Conservation (phyloP, 2,888 invertebrate species). For the Euphydryas editha region DNA sequence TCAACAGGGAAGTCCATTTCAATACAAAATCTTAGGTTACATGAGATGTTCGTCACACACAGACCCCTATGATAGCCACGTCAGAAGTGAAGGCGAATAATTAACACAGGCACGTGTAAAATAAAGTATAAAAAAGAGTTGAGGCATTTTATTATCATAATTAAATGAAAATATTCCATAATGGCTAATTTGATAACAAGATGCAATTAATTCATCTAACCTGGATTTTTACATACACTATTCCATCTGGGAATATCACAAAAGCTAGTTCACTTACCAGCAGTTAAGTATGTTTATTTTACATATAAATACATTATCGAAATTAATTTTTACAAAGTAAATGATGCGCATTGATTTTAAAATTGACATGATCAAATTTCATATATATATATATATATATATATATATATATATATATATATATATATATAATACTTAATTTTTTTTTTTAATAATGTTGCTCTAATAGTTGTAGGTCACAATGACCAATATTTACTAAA, state of each 20-base stretch:
- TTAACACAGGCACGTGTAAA: constrained; percentile 48
- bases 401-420: no score
- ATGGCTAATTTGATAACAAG: constrained; percentile 60
- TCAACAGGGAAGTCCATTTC: no score
- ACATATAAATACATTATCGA: constrained; percentile 41
- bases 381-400: no score
- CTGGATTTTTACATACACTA: constrained; percentile 49
- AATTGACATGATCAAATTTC: constrained; percentile 11
- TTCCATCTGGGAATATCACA: constrained; percentile 62
- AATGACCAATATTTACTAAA: background rate
- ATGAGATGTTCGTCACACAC: no score
- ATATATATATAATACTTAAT: background rate
- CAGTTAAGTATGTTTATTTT: constrained; percentile 40
- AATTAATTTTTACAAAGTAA: constrained; percentile 37
- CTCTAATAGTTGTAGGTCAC: background rate
- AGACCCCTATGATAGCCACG: no score
- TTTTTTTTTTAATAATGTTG: background rate
- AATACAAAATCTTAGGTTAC: no score
- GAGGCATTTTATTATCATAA: constrained; percentile 70
- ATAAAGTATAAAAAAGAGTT: constrained; percentile 51
- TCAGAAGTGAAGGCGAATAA: background rate
- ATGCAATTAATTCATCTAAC: constrained; percentile 55
- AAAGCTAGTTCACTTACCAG: constrained; percentile 51
- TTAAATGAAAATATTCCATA: constrained; percentile 64
- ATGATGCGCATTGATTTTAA: constrained; percentile 40